phyloP scores from a whole-genome alignment of 2,888 invertebrate species.

The Leucozona laternaria region DNA sequence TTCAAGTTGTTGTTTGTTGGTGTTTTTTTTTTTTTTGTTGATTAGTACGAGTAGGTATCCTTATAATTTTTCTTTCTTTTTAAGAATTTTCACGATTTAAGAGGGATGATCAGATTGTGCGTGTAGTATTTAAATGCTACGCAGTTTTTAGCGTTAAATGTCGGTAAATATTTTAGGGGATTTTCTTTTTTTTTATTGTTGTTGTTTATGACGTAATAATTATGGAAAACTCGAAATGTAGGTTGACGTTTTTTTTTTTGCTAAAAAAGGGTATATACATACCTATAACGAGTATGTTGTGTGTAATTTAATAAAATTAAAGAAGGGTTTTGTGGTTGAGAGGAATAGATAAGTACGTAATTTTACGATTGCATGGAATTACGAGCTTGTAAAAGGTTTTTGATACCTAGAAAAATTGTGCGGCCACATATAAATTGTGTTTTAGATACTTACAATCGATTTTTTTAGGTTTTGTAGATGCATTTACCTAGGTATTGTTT shows the following conservation, averaged over 20 bases:
- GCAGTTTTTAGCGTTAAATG: conserved; percentile 43
- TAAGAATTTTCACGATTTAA: background rate
- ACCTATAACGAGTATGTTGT: background rate
- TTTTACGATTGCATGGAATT: background rate
- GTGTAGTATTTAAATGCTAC: conserved; percentile 42
- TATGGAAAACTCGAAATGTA: conserved; percentile 12
- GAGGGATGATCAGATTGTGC: conserved; percentile 33
- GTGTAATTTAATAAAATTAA: background rate
- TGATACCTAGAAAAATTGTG: no score
- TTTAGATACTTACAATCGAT: no score
- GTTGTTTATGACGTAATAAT: conserved; percentile 49
- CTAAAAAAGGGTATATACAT: background rate
- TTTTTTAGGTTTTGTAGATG: no score
- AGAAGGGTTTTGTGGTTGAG: background rate
- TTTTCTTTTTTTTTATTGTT: background rate
- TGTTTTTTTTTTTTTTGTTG: conserved; percentile 40
- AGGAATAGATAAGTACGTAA: background rate
- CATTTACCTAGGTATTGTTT: no score
- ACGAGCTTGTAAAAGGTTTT: background rate
- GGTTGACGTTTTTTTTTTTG: conserved; percentile 11
- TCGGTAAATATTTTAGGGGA: conserved; percentile 12
- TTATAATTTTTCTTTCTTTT: background rate
- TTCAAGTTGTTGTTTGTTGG: background rate
- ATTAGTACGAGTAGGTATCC: background rate
- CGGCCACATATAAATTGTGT: no score